Conservation (phyloP, 1,140 invertebrate genomes). For the Pogonomyrmex barbatus region DNA sequence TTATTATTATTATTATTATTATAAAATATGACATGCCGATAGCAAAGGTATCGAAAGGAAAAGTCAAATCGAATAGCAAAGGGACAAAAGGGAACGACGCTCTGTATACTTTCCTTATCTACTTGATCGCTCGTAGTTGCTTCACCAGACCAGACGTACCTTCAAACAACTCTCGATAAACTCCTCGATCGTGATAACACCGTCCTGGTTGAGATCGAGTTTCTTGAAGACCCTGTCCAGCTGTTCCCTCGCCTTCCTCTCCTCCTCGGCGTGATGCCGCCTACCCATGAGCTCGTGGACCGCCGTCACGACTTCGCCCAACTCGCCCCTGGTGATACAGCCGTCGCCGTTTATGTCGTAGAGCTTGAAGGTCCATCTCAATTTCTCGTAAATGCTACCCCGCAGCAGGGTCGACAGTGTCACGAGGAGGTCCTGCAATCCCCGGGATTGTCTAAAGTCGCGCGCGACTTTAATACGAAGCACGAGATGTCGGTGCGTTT, state of each 20-base stretch:
- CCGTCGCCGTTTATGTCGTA: conserved; percentile 98
- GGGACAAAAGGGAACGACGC: not conserved
- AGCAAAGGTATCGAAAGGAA: not conserved
- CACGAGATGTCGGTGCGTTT: not conserved
- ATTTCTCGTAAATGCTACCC: conserved; percentile 96
- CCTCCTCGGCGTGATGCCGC: conserved; percentile 90
- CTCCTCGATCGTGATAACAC: conserved; percentile 98
- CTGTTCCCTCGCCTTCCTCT: conserved; percentile 92
- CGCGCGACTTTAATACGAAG: not conserved
- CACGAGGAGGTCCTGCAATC: conserved; percentile 93
- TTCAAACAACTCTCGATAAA: conserved; percentile 98
- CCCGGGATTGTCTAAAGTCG: conserved; percentile 19
- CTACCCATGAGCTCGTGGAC: conserved; percentile 96
- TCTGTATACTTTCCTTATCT: not conserved
- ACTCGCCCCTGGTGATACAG: conserved; percentile 95
- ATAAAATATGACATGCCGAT: not conserved
- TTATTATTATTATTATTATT: not conserved
- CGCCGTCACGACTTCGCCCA: conserved; percentile 95
- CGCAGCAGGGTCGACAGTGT: conserved; percentile 95
- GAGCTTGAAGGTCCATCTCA: conserved; percentile 97
- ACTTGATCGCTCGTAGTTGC: not conserved
- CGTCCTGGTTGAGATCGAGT: conserved; percentile 97
- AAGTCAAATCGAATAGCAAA: not conserved
- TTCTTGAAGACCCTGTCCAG: conserved; percentile 95
- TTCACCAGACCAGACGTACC: conserved; percentile 83